These are phyloP conservation scores for Bombus haemorrhoidalis DNA, from an alignment of 1,140 invertebrate genomes.

Conservation along the genomic window DNA sequence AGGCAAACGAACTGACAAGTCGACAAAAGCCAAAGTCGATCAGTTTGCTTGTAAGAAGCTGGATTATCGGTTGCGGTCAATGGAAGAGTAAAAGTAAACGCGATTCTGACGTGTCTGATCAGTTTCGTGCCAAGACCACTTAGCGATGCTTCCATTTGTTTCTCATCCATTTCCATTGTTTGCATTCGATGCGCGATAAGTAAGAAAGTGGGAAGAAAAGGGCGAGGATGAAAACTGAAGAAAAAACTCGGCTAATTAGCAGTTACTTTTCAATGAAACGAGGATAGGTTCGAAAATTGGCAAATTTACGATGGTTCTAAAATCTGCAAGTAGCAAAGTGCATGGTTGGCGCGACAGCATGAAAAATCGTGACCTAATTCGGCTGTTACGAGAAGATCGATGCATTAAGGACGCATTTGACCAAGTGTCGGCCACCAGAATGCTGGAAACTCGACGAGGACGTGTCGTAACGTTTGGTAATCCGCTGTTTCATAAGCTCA, in stretches of 20 bases:
- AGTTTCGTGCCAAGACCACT: slow-evolving; percentile 3
- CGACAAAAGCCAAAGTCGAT: neutral
- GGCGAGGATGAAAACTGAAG: too few species aligned
- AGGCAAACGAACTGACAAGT: too few species aligned
- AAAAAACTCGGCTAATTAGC: too few species aligned
- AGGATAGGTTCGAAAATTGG: too few species aligned
- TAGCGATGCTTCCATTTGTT: neutral
- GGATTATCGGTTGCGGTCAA: neutral
- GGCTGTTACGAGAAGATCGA: neutral
- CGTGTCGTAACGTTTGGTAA: neutral
- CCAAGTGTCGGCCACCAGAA: neutral
- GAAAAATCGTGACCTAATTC: slow-evolving; percentile 10
- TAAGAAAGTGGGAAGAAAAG: neutral
- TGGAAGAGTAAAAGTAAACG: neutral
- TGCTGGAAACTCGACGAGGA: neutral
- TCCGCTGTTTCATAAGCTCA: neutral
- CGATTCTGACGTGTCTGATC: neutral
- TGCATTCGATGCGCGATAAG: neutral
- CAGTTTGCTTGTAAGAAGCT: neutral
- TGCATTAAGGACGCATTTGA: too few species aligned
- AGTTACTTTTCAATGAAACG: too few species aligned
- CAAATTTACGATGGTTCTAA: neutral
- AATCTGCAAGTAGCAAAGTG: neutral
- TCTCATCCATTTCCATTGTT: neutral
- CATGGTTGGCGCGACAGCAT: too few species aligned